These are phyloP conservation scores for Calcarius lapponicus DNA, from an alignment of 2,797 vertebrate genomes.

Conservation along the genomic window DNA sequence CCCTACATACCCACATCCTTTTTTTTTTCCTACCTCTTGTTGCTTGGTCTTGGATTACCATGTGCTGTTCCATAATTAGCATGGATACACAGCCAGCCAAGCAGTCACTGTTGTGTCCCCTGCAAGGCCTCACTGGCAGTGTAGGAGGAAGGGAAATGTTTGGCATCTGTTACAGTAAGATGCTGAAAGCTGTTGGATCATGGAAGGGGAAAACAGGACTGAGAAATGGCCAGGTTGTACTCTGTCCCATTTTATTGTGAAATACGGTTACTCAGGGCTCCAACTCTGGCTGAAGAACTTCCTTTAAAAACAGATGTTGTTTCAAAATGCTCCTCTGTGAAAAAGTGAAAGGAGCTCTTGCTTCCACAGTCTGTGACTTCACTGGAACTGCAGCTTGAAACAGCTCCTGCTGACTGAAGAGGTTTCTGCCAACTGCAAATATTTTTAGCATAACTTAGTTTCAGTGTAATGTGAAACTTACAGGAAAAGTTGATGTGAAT, in stretches of 20 bases:
- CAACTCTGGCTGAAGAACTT: background rate
- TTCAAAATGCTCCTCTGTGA: background rate
- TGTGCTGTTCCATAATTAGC: background rate
- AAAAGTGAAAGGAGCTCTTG: background rate
- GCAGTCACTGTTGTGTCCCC: background rate
- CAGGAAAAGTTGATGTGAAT: rapidly evolving
- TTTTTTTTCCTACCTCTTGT: background rate
- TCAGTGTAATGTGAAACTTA: no score
- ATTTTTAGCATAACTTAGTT: background rate
- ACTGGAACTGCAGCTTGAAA: background rate
- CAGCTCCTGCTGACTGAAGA: background rate
- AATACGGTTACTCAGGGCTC: background rate
- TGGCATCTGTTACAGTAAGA: background rate
- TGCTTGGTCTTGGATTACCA: background rate
- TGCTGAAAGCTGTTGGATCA: background rate
- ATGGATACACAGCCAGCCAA: background rate
- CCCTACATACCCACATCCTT: background rate
- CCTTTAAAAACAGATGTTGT: background rate
- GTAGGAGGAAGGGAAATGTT: background rate
- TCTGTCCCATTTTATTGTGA: background rate
- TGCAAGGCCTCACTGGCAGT: background rate
- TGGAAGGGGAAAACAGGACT: background rate
- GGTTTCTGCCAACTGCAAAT: background rate
- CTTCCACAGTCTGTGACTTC: background rate
- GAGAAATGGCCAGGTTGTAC: background rate